A percentile compares a stretch with the other conserved stretches of the same genome.
Conservation (phyloP, 2,113 vertebrate species). For the Capreolus pygargus region DNA sequence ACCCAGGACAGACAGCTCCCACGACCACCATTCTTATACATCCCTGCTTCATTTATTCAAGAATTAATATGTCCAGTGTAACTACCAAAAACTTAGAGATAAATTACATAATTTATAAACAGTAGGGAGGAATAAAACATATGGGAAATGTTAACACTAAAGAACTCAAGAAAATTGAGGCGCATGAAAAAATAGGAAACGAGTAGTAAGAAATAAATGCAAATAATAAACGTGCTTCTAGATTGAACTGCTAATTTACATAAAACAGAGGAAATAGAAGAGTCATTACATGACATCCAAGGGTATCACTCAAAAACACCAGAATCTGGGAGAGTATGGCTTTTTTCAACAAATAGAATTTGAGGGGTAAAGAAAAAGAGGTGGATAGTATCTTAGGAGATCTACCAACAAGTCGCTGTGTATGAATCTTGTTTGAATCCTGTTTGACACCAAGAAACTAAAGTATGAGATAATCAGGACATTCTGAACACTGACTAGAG, state of each 20-base stretch:
- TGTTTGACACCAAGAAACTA: background rate
- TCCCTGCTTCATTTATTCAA: background rate
- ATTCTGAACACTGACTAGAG: background rate
- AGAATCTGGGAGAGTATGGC: background rate
- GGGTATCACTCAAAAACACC: background rate
- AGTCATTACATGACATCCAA: background rate
- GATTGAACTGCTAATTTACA: background rate
- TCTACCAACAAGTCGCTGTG: background rate
- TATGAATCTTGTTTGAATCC: background rate
- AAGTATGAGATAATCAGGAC: background rate
- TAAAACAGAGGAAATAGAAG: background rate
- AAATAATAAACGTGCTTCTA: background rate
- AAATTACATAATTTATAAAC: background rate
- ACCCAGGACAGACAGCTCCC: background rate
- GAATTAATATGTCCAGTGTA: background rate
- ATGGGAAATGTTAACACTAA: background rate
- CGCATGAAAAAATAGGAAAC: background rate
- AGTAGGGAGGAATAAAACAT: background rate
- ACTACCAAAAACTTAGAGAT: background rate
- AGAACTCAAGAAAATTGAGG: background rate
- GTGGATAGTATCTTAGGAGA: background rate
- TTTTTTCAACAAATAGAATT: background rate
- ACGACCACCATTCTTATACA: background rate
- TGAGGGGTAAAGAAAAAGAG: background rate
- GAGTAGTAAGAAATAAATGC: background rate